phyloP scores from a whole-genome alignment of 2,888 invertebrate genomes.

The Lasioglossum zephyrum region DNA sequence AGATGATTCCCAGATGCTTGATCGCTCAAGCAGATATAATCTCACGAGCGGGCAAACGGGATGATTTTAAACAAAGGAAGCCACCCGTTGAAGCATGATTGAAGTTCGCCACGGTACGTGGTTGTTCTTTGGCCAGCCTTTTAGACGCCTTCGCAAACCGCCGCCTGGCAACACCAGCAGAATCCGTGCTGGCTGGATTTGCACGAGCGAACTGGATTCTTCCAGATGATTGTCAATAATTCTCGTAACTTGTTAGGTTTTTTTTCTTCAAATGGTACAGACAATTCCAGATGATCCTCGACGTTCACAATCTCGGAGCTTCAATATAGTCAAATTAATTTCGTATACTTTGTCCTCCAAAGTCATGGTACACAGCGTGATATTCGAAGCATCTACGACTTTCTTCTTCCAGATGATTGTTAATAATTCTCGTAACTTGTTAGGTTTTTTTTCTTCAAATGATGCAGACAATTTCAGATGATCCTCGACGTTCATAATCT shows the following conservation, averaged over 20 bases:
- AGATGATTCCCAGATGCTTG: conserved; percentile 79
- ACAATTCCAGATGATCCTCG: too few species aligned
- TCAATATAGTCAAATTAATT: too few species aligned
- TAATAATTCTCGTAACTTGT: neutral
- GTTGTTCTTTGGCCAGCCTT: conserved; percentile 65
- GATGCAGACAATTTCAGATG: too few species aligned
- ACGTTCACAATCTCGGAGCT: too few species aligned
- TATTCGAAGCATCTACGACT: too few species aligned
- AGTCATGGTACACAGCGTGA: too few species aligned
- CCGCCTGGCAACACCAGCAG: conserved; percentile 18
- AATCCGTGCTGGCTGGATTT: neutral
- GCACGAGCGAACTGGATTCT: neutral
- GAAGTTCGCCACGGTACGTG: conserved; percentile 78
- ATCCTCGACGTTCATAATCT: too few species aligned
- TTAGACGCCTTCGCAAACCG: conserved; percentile 58
- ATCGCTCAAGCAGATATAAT: conserved; percentile 80
- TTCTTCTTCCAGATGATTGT: neutral
- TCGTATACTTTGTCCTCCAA: too few species aligned
- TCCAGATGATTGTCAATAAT: neutral
- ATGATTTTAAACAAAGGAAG: conserved; percentile 81
- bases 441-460: too few species aligned
- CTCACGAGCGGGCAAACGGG: conserved; percentile 77
- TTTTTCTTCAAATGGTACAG: neutral
- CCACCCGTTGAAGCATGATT: conserved; percentile 79
- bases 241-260: too few species aligned